Base-by-base conservation (phyloP, 1,140 invertebrate species). In the Plodia interpunctella region DNA sequence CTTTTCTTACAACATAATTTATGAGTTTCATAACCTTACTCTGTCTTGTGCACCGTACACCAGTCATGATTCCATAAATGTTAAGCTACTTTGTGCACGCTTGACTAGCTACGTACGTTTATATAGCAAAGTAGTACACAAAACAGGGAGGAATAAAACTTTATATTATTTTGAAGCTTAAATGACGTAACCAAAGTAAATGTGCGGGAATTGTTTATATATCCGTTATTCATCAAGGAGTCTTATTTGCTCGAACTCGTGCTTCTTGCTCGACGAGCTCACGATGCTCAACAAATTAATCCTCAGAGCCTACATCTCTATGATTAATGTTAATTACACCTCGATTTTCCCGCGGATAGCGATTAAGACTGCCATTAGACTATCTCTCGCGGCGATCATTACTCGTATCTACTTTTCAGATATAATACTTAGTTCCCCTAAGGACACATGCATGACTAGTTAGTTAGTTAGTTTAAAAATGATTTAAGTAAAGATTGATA, bases 291-390 rank as follows among this genome's bases (percentile, higher is more conserved):
- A 72, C 76, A 73, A 25, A 80, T 83, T 78, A 80, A 63, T 78
- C 70, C 74, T 76, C 63, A 44, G 59, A 69, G 65, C 57, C 68
- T 69, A 62, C 72, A 72, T 82, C 68, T 62, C 65, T 81, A 76
- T 81, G 80, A 86, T 83, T 77, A 84, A 86, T 83, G 75, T 76
- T 84, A 81, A 86, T 86, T 80, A 78, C 73, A 64, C 72, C 76
- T 68, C 70, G 69, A 74, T 74, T 77, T 73, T 74, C 71, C 65
- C 61, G 63, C 63, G 62, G 66, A 72, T 77, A 68, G 68, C 70
- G 65, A 80, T 80, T 77, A 74, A 78, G 63, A 66, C 62, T 35
- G 51, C 69, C 70, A 75, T 78, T 78, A 78, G 64, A 74, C 64
- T 63, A 74, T 72, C 60, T 72, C 71, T 66, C 66, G 60, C 54